Conservation (phyloP, 2,113 vertebrate genomes). For the Sinocyclocheilus anophthalmus region DNA sequence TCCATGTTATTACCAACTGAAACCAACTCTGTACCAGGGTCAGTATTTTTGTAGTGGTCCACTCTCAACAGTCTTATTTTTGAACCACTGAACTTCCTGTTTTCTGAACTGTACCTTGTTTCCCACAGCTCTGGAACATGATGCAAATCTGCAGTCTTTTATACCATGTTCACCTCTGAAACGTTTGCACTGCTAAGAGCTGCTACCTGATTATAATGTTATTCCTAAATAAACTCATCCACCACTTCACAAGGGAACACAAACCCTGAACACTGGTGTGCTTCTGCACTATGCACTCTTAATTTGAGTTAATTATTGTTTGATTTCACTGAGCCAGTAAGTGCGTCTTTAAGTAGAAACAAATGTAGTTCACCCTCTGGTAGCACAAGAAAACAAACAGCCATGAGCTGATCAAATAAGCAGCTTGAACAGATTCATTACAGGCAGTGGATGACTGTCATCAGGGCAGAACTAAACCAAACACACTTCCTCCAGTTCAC, state of each 20-base stretch:
- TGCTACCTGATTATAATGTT: constrained; percentile 19
- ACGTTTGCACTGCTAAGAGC: constrained; percentile 52
- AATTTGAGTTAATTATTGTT: constrained; percentile 48
- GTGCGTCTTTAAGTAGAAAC: constrained; percentile 30
- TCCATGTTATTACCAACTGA: background rate
- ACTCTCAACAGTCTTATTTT: background rate
- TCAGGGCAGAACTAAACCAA: constrained; percentile 39
- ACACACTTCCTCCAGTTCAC: constrained; percentile 41
- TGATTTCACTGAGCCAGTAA: constrained; percentile 42
- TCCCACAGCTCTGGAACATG: constrained; percentile 17
- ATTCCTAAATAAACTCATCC: constrained; percentile 47
- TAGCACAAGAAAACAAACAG: constrained; percentile 50
- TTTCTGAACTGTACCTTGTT: background rate
- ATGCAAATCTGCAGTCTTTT: constrained; percentile 12
- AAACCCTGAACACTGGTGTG: constrained; percentile 35
- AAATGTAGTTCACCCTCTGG: constrained; percentile 42
- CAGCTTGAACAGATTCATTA: constrained; percentile 53
- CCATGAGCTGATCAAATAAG: constrained; percentile 47
- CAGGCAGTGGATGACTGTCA: constrained; percentile 37
- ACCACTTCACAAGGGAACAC: constrained; percentile 47
- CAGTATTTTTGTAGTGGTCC: background rate
- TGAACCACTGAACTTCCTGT: constrained; percentile 1
- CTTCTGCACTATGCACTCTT: constrained; percentile 10
- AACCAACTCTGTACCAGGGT: background rate
- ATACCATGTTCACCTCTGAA: constrained; percentile 23